Percentiles rank a stretch among this genome's conserved stretches.
Conservation (phyloP, 2,888 invertebrate genomes). For the Dolomedes plantarius region DNA sequence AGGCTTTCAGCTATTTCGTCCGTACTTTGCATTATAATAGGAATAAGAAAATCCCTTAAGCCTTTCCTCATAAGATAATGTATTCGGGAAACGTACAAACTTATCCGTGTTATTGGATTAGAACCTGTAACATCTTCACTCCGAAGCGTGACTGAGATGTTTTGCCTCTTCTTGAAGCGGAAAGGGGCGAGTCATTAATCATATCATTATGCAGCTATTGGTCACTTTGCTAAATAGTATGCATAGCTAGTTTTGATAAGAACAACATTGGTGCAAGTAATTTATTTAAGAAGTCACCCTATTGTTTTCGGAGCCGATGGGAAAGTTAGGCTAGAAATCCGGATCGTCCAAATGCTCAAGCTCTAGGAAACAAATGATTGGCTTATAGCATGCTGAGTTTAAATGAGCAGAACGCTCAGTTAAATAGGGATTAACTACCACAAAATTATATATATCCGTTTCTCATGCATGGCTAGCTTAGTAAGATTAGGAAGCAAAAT, state of each 20-base stretch:
- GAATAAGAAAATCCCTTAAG: not conserved
- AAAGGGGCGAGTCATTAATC: slow-evolving; percentile 17
- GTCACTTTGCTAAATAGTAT: slow-evolving; percentile 23
- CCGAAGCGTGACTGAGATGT: slow-evolving; percentile 25
- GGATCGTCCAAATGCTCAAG: slow-evolving; percentile 30
- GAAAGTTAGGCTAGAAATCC: slow-evolving; percentile 21
- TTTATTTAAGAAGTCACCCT: slow-evolving; percentile 5
- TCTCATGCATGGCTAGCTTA: no score
- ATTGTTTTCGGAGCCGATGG: not conserved
- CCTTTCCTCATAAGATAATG: no score
- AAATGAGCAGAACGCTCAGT: no score
- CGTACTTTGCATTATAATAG: not conserved
- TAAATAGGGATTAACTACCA: no score
- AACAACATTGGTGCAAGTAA: slow-evolving; percentile 13
- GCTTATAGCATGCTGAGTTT: slow-evolving; percentile 12
- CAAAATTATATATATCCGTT: no score
- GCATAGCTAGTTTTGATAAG: slow-evolving; percentile 7
- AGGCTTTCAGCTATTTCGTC: not conserved
- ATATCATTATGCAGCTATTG: slow-evolving; percentile 39
- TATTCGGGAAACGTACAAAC: slow-evolving; percentile 2
- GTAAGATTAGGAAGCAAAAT: no score
- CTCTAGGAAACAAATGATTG: not conserved
- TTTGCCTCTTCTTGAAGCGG: slow-evolving; percentile 15
- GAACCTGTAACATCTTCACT: slow-evolving; percentile 12
- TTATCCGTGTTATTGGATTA: slow-evolving; percentile 17